Percentiles rank a stretch among this genome's conserved stretches.
phyloP scores from a whole-genome alignment of 2,888 invertebrate genomes.

The Drosophila subsilvestris region DNA sequence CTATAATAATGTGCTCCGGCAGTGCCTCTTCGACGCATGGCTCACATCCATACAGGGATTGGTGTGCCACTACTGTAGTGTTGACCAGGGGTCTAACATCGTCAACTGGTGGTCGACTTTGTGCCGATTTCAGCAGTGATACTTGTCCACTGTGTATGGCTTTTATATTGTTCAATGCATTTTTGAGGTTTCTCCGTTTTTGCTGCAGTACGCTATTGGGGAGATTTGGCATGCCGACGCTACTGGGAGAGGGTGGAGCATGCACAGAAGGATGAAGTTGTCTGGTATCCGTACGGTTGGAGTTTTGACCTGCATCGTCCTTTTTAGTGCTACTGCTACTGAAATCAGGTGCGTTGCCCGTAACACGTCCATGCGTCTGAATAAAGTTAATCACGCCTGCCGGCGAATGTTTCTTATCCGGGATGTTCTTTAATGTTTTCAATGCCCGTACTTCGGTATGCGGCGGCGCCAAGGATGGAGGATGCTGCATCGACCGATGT shows the following conservation, averaged over 20 bases:
- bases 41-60: conserved; percentile 54
- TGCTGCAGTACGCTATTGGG: conserved; percentile 71
- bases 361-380: conserved; percentile 70
- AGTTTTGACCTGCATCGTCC: conserved; percentile 30
- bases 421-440: conserved; percentile 29
- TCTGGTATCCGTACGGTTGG: conserved; percentile 30
- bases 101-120: conserved; percentile 39
- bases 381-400: conserved; percentile 77
- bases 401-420: conserved; percentile 59
- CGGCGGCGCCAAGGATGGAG: conserved; percentile 47
- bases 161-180: conserved; percentile 75
- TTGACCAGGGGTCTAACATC: conserved; percentile 52
- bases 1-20: conserved; percentile 72
- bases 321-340: conserved; percentile 19
- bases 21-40: conserved; percentile 65
- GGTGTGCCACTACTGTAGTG: conserved; percentile 51
- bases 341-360: conserved; percentile 60
- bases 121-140: conserved; percentile 74
- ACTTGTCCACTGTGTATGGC: conserved; percentile 75
- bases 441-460: conserved; percentile 40
- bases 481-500: conserved; percentile 57
- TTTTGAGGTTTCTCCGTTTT: conserved; percentile 80
- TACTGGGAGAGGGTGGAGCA: conserved; percentile 13
- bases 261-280: not conserved
- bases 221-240: conserved; percentile 48